A percentile compares a stretch with the other conserved stretches of the same genome.
Conservation (phyloP, 2,797 vertebrate species). For the Trichosurus vulpecula region DNA sequence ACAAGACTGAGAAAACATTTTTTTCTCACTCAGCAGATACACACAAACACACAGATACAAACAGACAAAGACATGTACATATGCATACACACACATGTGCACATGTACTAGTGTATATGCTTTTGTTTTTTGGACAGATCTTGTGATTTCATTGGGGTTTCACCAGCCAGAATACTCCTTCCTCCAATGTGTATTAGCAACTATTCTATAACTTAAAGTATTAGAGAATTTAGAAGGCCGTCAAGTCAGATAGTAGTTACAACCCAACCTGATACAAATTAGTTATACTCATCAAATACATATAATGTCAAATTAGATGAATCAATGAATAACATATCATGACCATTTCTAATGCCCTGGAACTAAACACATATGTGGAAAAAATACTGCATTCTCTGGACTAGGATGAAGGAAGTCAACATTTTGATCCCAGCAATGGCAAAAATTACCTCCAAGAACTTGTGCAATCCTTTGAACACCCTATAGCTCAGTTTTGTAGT, state of each 20-base stretch:
- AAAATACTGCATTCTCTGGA: not conserved
- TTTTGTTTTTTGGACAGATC: not conserved
- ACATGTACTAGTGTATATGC: not conserved
- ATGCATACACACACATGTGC: not conserved
- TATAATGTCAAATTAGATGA: slow-evolving; percentile 49
- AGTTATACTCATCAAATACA: not conserved
- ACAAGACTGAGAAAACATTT: not conserved
- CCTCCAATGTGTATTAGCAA: not conserved
- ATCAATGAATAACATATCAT: slow-evolving; percentile 50
- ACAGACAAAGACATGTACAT: no score
- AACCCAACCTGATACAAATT: not conserved
- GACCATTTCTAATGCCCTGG: slow-evolving; percentile 29
- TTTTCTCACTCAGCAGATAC: not conserved
- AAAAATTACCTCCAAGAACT: not conserved
- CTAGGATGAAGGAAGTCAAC: not conserved
- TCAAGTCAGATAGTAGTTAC: not conserved
- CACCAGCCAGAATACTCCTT: not conserved
- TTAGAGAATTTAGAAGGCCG: no score
- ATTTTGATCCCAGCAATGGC: not conserved
- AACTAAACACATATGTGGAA: not conserved
- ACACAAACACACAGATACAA: not conserved
- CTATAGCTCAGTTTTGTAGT: not conserved
- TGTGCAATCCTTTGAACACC: not conserved
- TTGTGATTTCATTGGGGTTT: not conserved
- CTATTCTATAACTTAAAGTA: not conserved